phyloP scores from a whole-genome alignment of 2,888 invertebrate genomes.

The Iselma pallidipennis region DNA sequence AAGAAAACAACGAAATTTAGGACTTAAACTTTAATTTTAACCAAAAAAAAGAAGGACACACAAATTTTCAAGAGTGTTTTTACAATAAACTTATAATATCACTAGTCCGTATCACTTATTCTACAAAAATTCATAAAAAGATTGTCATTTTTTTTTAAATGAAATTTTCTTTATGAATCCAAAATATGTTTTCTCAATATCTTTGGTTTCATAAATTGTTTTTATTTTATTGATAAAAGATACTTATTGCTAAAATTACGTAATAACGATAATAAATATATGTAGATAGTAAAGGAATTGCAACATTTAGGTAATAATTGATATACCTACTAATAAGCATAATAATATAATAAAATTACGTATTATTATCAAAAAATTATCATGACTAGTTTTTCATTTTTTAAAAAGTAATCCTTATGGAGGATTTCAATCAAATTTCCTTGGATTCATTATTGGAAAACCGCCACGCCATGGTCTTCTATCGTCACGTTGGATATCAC shows the following conservation, averaged over 20 bases:
- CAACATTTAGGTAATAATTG: too few relatives aligned
- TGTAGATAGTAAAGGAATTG: too few relatives aligned
- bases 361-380: background rate
- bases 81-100: background rate
- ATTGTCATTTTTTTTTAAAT: background rate
- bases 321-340: too few relatives aligned
- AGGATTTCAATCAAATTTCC: background rate
- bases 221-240: background rate
- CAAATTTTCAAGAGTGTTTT: too few relatives aligned
- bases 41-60: background rate
- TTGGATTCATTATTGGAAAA: background rate
- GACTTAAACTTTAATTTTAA: too few relatives aligned
- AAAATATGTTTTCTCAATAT: background rate
- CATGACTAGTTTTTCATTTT: background rate
- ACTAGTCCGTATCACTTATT: background rate
- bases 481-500: slow-evolving; percentile 61
- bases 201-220: background rate
- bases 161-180: background rate
- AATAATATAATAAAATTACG: background rate
- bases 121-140: background rate
- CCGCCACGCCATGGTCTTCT: slow-evolving; percentile 45
- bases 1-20: too few relatives aligned
- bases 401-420: background rate
- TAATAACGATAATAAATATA: too few relatives aligned
- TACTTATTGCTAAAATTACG: background rate